Percentiles rank a stretch among this genome's conserved stretches.
These are phyloP conservation scores for Sinosuthora webbiana DNA, from an alignment of 2,113 vertebrate genomes.

Conservation along the genomic window DNA sequence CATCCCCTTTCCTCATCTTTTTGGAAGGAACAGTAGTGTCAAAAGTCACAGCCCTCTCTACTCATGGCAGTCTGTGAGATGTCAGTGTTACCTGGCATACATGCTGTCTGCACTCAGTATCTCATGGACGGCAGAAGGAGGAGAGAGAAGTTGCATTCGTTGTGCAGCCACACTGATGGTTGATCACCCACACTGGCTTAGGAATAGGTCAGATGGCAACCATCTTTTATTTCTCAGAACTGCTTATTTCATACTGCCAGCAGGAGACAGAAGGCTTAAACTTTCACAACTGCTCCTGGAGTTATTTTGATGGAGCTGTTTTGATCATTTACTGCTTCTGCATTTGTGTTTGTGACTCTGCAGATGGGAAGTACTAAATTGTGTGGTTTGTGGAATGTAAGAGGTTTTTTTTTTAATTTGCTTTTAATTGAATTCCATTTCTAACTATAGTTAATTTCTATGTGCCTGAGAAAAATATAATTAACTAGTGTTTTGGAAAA, in stretches of 20 bases:
- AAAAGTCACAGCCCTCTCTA: neutral
- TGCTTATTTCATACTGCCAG: neutral
- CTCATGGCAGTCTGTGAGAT: neutral
- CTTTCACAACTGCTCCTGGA: neutral
- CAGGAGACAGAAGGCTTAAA: neutral
- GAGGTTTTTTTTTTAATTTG: neutral
- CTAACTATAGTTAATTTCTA: neutral
- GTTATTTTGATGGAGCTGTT: neutral
- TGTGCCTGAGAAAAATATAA: neutral
- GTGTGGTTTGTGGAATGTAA: neutral
- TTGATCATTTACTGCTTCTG: neutral
- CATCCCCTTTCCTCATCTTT: neutral
- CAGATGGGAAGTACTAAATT: neutral
- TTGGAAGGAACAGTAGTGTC: neutral
- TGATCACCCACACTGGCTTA: neutral
- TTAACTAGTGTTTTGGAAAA: conserved; percentile 1
- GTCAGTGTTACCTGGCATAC: neutral
- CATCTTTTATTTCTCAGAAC: neutral
- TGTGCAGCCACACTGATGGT: neutral
- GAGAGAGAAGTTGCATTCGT: neutral
- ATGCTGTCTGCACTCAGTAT: neutral
- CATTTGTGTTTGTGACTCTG: neutral
- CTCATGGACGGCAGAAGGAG: neutral
- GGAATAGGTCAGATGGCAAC: neutral
- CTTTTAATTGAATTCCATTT: neutral